Conservation (phyloP, 2,797 vertebrate genomes). For the Heterohyrax brucei region DNA sequence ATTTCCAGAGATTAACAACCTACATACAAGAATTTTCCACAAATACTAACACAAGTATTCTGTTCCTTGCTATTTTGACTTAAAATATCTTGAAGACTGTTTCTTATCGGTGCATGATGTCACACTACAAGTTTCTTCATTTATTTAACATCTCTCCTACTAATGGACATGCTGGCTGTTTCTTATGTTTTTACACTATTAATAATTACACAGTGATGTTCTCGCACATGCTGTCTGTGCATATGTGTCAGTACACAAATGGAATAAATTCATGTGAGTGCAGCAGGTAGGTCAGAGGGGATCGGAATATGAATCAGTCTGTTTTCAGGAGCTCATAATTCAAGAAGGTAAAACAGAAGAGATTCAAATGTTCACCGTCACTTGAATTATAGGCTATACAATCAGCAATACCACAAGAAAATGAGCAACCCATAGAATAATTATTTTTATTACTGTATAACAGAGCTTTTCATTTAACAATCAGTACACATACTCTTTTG, state of each 20-base stretch:
- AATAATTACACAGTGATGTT: neutral
- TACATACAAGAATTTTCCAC: neutral
- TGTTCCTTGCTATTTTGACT: neutral
- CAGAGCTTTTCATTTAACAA: too few relatives aligned
- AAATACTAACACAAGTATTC: slow-evolving; percentile 17
- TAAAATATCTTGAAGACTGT: neutral
- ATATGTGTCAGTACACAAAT: neutral
- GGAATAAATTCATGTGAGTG: slow-evolving; percentile 27
- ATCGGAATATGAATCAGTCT: slow-evolving; percentile 10
- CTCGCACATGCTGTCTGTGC: neutral
- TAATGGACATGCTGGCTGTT: neutral
- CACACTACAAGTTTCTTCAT: neutral
- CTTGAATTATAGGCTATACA: neutral
- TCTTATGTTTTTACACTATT: neutral
- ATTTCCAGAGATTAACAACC: slow-evolving; percentile 17
- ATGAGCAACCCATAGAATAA: neutral
- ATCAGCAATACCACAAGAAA: slow-evolving; percentile 17
- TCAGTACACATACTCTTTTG: too few relatives aligned
- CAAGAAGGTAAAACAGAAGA: slow-evolving; percentile 33
- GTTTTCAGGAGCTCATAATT: slow-evolving; percentile 53
- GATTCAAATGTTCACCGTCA: neutral
- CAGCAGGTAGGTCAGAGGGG: neutral
- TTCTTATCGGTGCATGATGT: neutral
- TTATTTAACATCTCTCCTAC: neutral
- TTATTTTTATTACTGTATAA: neutral